Base-by-base conservation (phyloP, 2,797 vertebrate genomes). In the Momotus momota region DNA sequence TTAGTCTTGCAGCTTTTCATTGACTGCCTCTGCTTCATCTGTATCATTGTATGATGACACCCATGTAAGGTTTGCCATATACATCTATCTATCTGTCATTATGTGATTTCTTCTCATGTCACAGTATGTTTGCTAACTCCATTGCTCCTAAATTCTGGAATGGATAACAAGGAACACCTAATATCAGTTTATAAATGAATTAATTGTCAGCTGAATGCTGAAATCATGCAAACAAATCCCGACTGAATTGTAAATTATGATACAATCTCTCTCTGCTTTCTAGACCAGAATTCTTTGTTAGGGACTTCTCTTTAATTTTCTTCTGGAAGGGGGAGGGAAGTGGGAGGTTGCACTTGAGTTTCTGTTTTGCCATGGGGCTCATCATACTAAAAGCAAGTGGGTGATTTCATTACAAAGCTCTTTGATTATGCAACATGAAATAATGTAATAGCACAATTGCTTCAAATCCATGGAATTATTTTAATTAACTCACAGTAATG, bases 361-460 rank as follows among this genome's bases (percentile, higher is more conserved):
- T 94, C 71, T 95, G 60, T 95, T 96, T 96, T 92, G 88, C 95
- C 70, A 70, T 88, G 81, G 86, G 90, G 83, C 61, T 91, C 81
- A 82, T 94, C 75, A 62, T 48, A 51, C 33, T 57, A 71, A 91
- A 95, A 91, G 89, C 79, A 93, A 91, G 81, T 95, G 91, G 89
- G 90, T 94, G 94, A 95, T 86, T 90, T 92, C 64, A 71, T 67
- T 87, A 82, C 65, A 95, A 92, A 95, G 81, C 45, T 67, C 64
- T 88, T 88, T 88, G 89, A 93, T 96, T 94, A 94, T 91, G 88
- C 83, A 93, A 93, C 52, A 54, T 46, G 43, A 93, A 96, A 86
- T 88, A 52, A 84, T 35, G 29, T 80, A 93, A 61, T 19, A 75
- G 64, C 55, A 88, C 78, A 84, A 88, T 90, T 88, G 33, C 73